These are phyloP conservation scores for Sebastes oblongus DNA, from an alignment of 2,797 vertebrate genomes.

Conservation along the genomic window DNA sequence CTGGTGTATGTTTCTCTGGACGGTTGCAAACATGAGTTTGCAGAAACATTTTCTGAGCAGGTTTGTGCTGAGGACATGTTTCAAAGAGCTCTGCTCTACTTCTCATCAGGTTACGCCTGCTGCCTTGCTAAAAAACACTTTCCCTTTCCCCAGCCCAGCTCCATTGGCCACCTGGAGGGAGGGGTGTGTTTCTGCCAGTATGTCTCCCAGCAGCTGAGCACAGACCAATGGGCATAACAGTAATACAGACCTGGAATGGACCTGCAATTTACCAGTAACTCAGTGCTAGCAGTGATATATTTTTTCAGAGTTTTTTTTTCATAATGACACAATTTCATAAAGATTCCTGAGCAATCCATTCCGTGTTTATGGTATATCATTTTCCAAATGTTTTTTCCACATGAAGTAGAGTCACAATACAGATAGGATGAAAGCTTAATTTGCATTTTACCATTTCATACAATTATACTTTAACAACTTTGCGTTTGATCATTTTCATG, in stretches of 20 bases:
- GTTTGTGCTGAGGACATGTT: constrained; percentile 49
- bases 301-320: background rate
- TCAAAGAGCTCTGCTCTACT: constrained; percentile 53
- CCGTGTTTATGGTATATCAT: background rate
- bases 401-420: background rate
- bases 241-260: background rate
- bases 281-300: background rate
- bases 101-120: constrained; percentile 68
- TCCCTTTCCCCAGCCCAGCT: constrained; percentile 23
- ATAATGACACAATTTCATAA: background rate
- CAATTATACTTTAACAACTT: background rate
- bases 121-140: constrained; percentile 67
- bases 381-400: background rate
- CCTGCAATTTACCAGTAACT: background rate
- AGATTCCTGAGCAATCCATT: background rate
- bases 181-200: constrained; percentile 74
- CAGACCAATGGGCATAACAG: constrained; percentile 34
- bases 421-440: background rate
- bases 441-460: background rate
- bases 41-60: constrained; percentile 32
- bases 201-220: constrained; percentile 57
- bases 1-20: constrained; percentile 67
- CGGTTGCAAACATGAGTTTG: constrained; percentile 56
- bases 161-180: constrained; percentile 56
- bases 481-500: background rate